A percentile compares a stretch with the other conserved stretches of the same genome.
Evolutionary conservation across 2,113 vertebrate species (phyloP).

Genomic region (Lipophrys pholis): DNA sequence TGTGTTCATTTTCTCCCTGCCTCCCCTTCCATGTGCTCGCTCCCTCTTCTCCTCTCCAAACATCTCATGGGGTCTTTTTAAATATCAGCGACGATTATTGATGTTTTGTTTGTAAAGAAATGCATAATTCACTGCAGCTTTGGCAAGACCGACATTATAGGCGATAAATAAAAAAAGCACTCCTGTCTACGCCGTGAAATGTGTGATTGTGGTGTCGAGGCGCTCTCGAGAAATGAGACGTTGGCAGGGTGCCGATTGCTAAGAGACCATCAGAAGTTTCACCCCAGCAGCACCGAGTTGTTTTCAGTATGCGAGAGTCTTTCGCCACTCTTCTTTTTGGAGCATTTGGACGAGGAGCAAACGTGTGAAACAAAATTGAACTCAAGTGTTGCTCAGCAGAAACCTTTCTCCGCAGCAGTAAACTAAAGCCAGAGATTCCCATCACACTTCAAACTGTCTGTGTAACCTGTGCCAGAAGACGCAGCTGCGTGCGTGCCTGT

Average conservation of each 20-base stretch:
- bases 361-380: constrained; percentile 27
- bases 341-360: constrained; percentile 21
- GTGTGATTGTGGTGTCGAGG: constrained; percentile 23
- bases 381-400: constrained; percentile 34
- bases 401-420: constrained; percentile 33
- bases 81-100: constrained; percentile 19
- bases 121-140: constrained; percentile 13
- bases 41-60: not conserved
- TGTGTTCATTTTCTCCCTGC: constrained; percentile 61
- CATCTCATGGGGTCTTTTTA: constrained; percentile 27
- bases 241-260: constrained; percentile 13
- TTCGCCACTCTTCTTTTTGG: constrained; percentile 20
- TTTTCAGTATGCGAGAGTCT: not conserved
- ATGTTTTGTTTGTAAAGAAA: constrained; percentile 25
- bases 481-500: constrained; percentile 56
- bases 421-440: constrained; percentile 37
- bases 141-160: constrained; percentile 11
- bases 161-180: constrained; percentile 22
- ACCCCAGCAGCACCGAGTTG: not conserved
- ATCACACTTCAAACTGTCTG: constrained; percentile 33
- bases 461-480: constrained; percentile 38
- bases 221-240: constrained; percentile 9
- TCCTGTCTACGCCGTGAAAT: not conserved
- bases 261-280: constrained; percentile 24
- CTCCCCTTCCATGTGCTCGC: constrained; percentile 32